These are phyloP conservation scores for Ypsolopha sequella DNA, from an alignment of 2,888 invertebrate species.

Conservation along the genomic window DNA sequence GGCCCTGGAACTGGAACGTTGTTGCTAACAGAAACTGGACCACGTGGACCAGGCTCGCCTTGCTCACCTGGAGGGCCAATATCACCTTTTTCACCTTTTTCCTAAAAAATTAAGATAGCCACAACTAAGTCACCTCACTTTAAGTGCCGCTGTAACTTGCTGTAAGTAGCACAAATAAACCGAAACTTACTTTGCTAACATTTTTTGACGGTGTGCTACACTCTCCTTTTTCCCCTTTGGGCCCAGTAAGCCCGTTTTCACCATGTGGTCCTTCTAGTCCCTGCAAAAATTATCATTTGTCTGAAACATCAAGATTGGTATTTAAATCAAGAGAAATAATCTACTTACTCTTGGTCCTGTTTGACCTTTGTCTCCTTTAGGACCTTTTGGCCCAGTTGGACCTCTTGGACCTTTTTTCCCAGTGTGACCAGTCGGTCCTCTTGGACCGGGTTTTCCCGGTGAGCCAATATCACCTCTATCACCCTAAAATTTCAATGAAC, in stretches of 20 bases:
- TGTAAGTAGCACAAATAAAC: background rate
- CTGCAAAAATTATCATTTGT: background rate
- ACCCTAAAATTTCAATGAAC: constrained; percentile 56
- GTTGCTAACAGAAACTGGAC: background rate
- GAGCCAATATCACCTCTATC: constrained; percentile 76
- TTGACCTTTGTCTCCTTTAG: constrained; percentile 37
- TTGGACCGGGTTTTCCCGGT: constrained; percentile 54
- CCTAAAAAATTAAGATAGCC: constrained; percentile 16
- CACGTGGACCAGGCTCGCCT: constrained; percentile 25
- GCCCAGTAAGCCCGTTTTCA: constrained; percentile 17
- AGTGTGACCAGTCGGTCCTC: constrained; percentile 55
- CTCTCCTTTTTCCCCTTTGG: constrained; percentile 38
- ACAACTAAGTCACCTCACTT: no score
- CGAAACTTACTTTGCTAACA: constrained; percentile 19
- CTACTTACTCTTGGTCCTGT: constrained; percentile 5
- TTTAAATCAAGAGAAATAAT: background rate
- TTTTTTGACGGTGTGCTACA: constrained; percentile 14
- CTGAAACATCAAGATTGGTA: no score
- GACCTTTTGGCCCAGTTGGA: constrained; percentile 53
- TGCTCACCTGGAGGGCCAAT: constrained; percentile 20
- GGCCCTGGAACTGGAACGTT: constrained; percentile 10
- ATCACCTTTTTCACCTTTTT: constrained; percentile 45
- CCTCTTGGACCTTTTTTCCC: constrained; percentile 63
- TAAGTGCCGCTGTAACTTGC: background rate
- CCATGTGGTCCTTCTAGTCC: background rate